Evolutionary conservation across 1,140 invertebrate genomes (phyloP).

Genomic region (Anastatus disparis): DNA sequence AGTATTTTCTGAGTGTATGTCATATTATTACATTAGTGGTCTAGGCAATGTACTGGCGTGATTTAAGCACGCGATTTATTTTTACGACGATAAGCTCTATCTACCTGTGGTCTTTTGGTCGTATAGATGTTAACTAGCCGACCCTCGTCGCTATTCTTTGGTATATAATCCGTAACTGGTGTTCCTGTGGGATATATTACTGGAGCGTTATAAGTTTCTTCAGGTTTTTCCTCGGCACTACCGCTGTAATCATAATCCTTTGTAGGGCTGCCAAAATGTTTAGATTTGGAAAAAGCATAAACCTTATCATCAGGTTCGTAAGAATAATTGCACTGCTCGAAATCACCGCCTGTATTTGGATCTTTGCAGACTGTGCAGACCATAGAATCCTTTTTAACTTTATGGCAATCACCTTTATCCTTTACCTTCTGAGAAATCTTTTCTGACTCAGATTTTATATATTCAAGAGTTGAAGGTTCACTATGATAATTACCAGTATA

Average conservation of each 20-base stretch:
- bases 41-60: too few species aligned
- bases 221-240: conserved; percentile 14
- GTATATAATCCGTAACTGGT: conserved; percentile 19
- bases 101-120: conserved; percentile 19
- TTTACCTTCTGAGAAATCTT: conserved; percentile 49
- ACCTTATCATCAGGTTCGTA: conserved; percentile 76
- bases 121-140: neutral
- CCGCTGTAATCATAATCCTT: conserved; percentile 18
- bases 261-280: conserved; percentile 52
- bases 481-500: conserved; percentile 32
- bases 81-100: neutral
- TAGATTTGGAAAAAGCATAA: conserved; percentile 70
- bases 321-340: conserved; percentile 78
- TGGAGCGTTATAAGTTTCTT: conserved; percentile 17
- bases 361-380: conserved; percentile 77
- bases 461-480: conserved; percentile 36
- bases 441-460: conserved; percentile 51
- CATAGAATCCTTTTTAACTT: conserved; percentile 73
- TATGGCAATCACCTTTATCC: conserved; percentile 63
- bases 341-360: conserved; percentile 76
- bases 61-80: too few species aligned
- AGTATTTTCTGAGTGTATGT: too few species aligned
- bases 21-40: too few species aligned
- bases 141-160: conserved; percentile 1
- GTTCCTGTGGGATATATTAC: conserved; percentile 21